phyloP scores from a whole-genome alignment of 2,797 vertebrate genomes.

The Hoplostethus mediterraneus region DNA sequence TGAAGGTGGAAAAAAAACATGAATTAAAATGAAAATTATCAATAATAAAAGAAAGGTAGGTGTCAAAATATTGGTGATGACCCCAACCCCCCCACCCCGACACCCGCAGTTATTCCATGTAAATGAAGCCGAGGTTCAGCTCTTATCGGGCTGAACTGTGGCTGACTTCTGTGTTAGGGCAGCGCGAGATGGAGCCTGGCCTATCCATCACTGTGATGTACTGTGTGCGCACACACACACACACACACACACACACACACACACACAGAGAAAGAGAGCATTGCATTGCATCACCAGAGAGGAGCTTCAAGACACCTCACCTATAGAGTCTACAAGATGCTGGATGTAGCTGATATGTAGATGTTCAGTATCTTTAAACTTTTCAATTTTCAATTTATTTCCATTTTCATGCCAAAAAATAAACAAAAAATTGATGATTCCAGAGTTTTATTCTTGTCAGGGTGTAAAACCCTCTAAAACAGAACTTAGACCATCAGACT shows the following conservation, averaged over 20 bases:
- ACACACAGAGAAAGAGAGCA: not conserved
- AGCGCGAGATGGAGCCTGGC: constrained; percentile 8
- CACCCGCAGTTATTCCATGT: constrained; percentile 7
- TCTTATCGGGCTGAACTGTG: constrained; percentile 42
- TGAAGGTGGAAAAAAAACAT: constrained; percentile 13
- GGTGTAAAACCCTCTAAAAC: no score
- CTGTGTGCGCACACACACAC: not conserved
- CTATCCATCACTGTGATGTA: constrained; percentile 46
- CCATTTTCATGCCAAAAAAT: no score
- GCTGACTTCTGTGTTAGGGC: constrained; percentile 33
- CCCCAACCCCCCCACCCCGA: not conserved
- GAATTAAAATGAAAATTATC: constrained; percentile 16
- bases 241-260: constrained; percentile 4
- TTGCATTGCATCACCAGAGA: no score
- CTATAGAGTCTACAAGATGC: no score
- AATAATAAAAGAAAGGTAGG: constrained; percentile 12
- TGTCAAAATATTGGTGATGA: constrained; percentile 11
- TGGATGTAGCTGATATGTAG: no score
- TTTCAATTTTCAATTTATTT: no score
- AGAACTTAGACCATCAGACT: no score
- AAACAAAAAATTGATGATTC: no score
- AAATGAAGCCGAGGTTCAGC: constrained; percentile 24
- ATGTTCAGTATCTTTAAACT: no score
- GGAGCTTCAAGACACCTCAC: no score
- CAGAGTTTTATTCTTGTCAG: no score